Evolutionary conservation across 2,888 invertebrate genomes (phyloP).

Genomic region (Cerastis leucographa): DNA sequence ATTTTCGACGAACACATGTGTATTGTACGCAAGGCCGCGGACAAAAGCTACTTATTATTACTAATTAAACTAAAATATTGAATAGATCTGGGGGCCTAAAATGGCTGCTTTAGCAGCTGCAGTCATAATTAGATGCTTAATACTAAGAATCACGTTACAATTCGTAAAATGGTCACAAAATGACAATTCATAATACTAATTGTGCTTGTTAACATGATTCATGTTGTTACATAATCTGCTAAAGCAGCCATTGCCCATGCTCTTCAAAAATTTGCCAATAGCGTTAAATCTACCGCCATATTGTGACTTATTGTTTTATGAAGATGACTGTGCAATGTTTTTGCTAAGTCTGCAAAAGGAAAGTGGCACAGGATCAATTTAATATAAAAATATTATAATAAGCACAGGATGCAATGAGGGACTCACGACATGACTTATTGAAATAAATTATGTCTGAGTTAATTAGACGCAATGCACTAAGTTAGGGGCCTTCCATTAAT

Average conservation of each 20-base stretch:
- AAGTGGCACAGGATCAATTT: not conserved
- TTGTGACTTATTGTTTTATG: not conserved
- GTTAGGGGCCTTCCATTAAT: no score
- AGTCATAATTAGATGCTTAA: no score
- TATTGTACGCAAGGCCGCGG: not conserved
- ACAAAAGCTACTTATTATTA: not conserved
- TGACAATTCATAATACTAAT: no score
- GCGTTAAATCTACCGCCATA: not conserved
- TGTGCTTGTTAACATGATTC: no score
- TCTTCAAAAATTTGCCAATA: not conserved
- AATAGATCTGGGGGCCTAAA: no score
- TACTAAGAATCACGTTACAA: no score
- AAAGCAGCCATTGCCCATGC: no score
- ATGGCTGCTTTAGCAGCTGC: no score
- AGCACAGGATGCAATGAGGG: conserved; percentile 13
- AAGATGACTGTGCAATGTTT: not conserved
- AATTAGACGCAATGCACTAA: not conserved
- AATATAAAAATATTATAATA: not conserved
- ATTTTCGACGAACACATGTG: not conserved
- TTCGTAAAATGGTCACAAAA: no score
- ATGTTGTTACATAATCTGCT: no score
- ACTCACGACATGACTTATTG: conserved; percentile 20
- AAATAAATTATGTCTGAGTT: not conserved
- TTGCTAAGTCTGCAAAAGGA: not conserved
- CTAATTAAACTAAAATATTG: not conserved